phyloP scores from a whole-genome alignment of 53 echinoderm and acorn worm species.

The Arbacia lixula region DNA sequence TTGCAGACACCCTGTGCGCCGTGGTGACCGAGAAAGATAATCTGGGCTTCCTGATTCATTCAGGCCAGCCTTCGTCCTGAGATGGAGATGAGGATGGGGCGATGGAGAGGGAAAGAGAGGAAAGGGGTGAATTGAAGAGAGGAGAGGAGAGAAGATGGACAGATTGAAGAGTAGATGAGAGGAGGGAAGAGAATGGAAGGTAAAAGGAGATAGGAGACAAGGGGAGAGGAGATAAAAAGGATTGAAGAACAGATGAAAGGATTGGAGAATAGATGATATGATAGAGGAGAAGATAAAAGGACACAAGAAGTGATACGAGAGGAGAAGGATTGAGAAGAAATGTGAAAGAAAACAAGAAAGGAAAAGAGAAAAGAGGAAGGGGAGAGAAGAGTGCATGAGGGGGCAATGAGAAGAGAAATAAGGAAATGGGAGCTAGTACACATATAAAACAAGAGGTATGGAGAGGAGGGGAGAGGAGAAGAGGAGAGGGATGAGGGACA shows the following conservation, averaged over 20 bases:
- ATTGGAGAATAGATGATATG: neutral
- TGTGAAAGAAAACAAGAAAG: neutral
- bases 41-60: conserved; percentile 54
- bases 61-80: conserved; percentile 1
- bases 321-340: neutral
- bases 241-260: neutral
- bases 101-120: neutral
- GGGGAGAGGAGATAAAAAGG: neutral
- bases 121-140: neutral
- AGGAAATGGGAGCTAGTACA: conserved; percentile 3
- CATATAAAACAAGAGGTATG: too few relatives aligned
- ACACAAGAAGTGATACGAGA: neutral
- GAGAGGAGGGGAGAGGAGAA: neutral
- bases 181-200: neutral
- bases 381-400: neutral
- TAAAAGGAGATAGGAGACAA: neutral
- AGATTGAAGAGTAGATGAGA: neutral
- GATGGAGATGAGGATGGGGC: neutral
- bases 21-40: conserved; percentile 57
- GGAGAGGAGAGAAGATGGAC: neutral
- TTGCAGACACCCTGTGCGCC: neutral
- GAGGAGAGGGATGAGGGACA: neutral
- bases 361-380: neutral
- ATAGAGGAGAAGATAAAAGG: neutral
- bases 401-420: too few relatives aligned